Evolutionary conservation across 92 coral and sea anemone genomes (phyloP), one percentile per base, ranked within the genome.

Genomic region (Porites lobata): DNA sequence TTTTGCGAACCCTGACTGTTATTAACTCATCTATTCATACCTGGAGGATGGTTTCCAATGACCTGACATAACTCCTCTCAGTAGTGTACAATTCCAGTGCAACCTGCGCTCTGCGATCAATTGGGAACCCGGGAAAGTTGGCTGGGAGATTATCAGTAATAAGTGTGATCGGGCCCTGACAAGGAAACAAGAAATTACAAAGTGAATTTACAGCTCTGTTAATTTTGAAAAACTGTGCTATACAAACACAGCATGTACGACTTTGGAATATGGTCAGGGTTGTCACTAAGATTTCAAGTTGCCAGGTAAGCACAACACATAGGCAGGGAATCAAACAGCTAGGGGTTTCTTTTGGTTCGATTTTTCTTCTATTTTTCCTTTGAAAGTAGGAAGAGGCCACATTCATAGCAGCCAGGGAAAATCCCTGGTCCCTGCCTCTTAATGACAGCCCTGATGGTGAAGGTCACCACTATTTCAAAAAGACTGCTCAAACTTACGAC

Each of bases 31-130:
- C 15, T 3, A 10, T 56, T 13, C 10, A 61, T 86, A 97, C 99
- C 98, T 97, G 98, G 7, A 97, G 91, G 69, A 97, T 86, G 20
- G 97, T 97, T 87, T 97, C 99, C 91, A 97, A 87, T 8, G 95
- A 93, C 32, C 99, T 91, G 11, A 97, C 98, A 65, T 92, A 97
- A 1, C 96, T 97, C 26, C 97, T 82, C 89, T 97, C 99, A 2
- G 99, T 97, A 59, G 98, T 94, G 81, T 92, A 97, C 71, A 97
- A 91, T 68, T 97, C 99, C 59, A 95, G 84, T 53, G 96, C 98
- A 2, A 95, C 92, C 83, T 97, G 99, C 20, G 99, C 95, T 56
- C 99, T 89, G 54, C 94, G 90, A 73, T 96, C 88, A 1, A 84
- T 86, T 17, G 97, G 98, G 57, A 97, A 95, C 19, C 85, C 88